Evolutionary conservation across 2,113 vertebrate species (phyloP).

Genomic region (Crotalus tigris): DNA sequence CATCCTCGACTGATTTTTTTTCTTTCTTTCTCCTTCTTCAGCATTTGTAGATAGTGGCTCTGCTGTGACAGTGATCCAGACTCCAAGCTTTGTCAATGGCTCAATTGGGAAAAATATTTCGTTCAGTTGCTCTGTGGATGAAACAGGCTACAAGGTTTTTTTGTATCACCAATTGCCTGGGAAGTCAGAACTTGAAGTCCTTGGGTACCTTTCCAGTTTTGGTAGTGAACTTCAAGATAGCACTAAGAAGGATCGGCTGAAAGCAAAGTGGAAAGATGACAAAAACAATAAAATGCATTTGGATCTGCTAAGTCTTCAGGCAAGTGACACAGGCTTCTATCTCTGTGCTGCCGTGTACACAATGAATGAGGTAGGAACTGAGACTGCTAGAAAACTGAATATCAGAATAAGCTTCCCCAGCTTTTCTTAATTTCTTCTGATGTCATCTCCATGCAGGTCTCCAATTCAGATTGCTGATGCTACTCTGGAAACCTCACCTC

Average conservation of each 20-base stretch:
- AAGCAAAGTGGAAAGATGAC: neutral
- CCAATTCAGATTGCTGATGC: neutral
- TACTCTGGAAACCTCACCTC: neutral
- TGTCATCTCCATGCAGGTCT: neutral
- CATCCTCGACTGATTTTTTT: neutral
- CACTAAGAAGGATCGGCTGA: neutral
- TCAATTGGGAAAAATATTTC: accelerated
- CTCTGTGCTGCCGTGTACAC: neutral
- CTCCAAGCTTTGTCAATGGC: neutral
- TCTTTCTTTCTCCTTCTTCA: neutral
- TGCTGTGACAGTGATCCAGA: neutral
- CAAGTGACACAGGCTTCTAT: neutral
- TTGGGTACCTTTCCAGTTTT: neutral
- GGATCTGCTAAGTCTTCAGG: neutral
- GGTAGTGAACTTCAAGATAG: neutral
- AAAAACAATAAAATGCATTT: neutral
- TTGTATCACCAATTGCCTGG: conserved; percentile 9
- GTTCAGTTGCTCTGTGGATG: neutral
- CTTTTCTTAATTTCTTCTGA: neutral
- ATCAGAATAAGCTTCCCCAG: neutral
- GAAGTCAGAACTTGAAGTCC: neutral
- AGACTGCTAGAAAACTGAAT: neutral
- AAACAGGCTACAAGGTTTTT: neutral
- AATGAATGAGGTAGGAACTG: neutral
- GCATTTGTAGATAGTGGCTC: neutral